phyloP scores from a whole-genome alignment of 2,888 invertebrate genomes.

The Eristalinus sepulchralis region DNA sequence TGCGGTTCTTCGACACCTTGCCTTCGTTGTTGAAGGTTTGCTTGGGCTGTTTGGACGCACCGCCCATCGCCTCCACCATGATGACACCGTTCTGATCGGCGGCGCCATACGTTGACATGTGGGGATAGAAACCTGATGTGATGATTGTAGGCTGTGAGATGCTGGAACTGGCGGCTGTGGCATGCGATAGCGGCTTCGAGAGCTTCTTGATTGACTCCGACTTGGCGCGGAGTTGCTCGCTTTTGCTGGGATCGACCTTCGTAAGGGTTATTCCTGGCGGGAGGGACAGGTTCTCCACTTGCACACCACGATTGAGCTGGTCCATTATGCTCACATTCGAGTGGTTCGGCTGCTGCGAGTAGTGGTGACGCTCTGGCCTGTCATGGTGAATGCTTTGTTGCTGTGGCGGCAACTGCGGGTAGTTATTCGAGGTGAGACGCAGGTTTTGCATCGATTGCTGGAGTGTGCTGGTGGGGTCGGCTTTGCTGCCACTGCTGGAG shows the following conservation, averaged over 20 bases:
- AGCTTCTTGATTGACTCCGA: constrained; percentile 80
- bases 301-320: constrained; percentile 80
- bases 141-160: constrained; percentile 73
- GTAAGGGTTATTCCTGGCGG: constrained; percentile 92
- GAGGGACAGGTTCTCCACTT: constrained; percentile 85
- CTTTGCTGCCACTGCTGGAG: constrained; percentile 44
- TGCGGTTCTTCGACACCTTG: constrained; percentile 77
- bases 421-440: constrained; percentile 73
- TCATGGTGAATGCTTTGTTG: constrained; percentile 52
- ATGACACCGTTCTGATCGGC: constrained; percentile 78
- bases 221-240: constrained; percentile 79
- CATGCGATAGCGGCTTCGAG: constrained; percentile 76
- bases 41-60: constrained; percentile 73
- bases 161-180: constrained; percentile 55
- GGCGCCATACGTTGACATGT: constrained; percentile 72
- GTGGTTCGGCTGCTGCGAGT: constrained; percentile 39
- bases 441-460: constrained; percentile 77
- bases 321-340: constrained; percentile 81
- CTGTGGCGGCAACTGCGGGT: constrained; percentile 67
- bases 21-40: constrained; percentile 41
- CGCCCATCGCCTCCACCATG: constrained; percentile 79
- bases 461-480: constrained; percentile 72
- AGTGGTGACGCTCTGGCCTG: constrained; percentile 49
- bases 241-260: constrained; percentile 84
- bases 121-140: constrained; percentile 73